Percentiles rank a stretch among this genome's conserved stretches.
Evolutionary conservation across 92 coral and sea anemone genomes (phyloP).

Genomic region (Galaxea fascicularis): DNA sequence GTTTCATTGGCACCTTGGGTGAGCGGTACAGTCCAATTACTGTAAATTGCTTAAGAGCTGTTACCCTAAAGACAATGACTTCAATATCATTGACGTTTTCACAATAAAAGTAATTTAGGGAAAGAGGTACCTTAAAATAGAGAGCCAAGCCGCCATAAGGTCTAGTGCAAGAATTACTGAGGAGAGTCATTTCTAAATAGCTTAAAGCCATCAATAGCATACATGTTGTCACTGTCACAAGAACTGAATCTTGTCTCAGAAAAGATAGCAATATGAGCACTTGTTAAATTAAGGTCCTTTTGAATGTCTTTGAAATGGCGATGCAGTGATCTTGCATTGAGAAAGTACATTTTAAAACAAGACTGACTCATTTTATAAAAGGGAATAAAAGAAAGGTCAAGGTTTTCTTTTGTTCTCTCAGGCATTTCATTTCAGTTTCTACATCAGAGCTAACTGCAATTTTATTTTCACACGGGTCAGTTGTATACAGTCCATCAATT

Average conservation of each 20-base stretch:
- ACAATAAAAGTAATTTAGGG: slow-evolving; percentile 56
- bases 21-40: slow-evolving; percentile 40
- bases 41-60: slow-evolving; percentile 57
- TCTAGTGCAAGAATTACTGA: slow-evolving; percentile 10
- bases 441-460: not conserved
- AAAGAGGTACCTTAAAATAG: slow-evolving; percentile 50
- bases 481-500: not conserved
- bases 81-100: slow-evolving; percentile 50
- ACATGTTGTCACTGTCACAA: not conserved
- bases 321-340: slow-evolving; percentile 14
- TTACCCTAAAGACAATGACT: slow-evolving; percentile 49
- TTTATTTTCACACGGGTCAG: not conserved
- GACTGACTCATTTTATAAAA: not conserved
- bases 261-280: slow-evolving; percentile 2
- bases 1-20: slow-evolving; percentile 31
- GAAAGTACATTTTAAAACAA: not conserved
- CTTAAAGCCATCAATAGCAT: not conserved
- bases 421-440: not conserved
- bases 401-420: not conserved
- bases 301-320: not conserved
- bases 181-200: slow-evolving; percentile 10
- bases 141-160: not conserved
- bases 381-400: not conserved
- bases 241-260: slow-evolving; percentile 1
- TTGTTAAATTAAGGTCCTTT: not conserved